A percentile compares a stretch with the other conserved stretches of the same genome.
Conservation (phyloP, 2,888 invertebrate species). For the Phrixothrix hirtus region DNA sequence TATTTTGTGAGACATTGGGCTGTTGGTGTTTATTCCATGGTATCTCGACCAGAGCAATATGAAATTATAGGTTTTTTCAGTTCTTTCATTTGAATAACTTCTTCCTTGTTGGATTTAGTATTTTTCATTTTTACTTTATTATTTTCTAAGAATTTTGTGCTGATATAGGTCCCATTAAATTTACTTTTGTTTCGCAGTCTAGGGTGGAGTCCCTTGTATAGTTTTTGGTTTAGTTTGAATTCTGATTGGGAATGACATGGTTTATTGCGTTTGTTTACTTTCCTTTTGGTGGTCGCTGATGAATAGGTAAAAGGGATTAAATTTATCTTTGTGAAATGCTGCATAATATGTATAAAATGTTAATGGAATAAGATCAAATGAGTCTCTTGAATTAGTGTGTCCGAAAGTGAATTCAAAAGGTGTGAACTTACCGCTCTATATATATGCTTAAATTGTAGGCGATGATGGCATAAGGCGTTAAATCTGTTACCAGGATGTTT, state of each 20-base stretch:
- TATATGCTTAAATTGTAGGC: no score
- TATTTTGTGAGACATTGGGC: no score
- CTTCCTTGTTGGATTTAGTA: no score
- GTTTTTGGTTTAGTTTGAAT: background rate
- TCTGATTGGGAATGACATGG: background rate
- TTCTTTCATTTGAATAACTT: no score
- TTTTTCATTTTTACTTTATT: slow-evolving; percentile 2
- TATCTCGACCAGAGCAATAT: no score
- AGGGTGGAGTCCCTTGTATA: background rate
- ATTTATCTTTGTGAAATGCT: background rate
- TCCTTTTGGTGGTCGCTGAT: no score
- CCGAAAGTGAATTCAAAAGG: no score
- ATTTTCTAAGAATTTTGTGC: no score
- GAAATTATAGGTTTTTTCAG: no score
- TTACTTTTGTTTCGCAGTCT: background rate
- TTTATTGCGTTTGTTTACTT: no score
- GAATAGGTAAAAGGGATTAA: no score
- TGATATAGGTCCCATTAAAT: background rate
- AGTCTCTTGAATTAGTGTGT: background rate
- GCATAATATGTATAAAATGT: slow-evolving; percentile 1
- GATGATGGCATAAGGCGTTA: background rate
- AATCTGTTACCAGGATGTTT: background rate
- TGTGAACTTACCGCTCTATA: background rate
- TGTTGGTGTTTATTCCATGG: no score
- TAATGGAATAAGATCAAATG: background rate